Conservation (phyloP, 2,797 vertebrate species). For the Petrocephalus schoutedeni region DNA sequence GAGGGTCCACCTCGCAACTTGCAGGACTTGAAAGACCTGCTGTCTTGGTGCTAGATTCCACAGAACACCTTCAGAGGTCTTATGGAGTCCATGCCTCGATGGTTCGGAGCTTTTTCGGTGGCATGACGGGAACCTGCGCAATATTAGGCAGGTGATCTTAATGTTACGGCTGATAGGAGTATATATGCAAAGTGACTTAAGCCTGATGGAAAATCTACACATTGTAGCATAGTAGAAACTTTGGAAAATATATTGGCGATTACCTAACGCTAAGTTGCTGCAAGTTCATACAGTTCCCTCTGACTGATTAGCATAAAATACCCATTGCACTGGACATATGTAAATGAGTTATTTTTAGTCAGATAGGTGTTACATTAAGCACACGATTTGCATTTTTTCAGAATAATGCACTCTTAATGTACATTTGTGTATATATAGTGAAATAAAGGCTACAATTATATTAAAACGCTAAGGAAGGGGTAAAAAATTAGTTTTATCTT, state of each 20-base stretch:
- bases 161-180: background rate
- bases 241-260: background rate
- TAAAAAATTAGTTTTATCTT: background rate
- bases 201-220: conserved; percentile 46
- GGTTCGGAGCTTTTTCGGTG: background rate
- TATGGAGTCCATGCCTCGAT: background rate
- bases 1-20: background rate
- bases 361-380: background rate
- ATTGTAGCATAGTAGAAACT: conserved; percentile 35
- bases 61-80: background rate
- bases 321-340: background rate
- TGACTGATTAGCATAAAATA: background rate
- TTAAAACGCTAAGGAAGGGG: background rate
- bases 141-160: background rate
- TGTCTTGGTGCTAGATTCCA: background rate
- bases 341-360: background rate
- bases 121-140: background rate
- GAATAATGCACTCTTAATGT: background rate
- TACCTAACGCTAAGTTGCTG: background rate
- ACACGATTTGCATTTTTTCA: background rate
- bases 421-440: background rate
- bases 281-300: background rate
- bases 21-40: background rate
- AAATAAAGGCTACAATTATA: background rate
- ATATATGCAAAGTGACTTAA: conserved; percentile 17